These are phyloP conservation scores for Andrena marginata DNA, from an alignment of 2,888 invertebrate species.

Conservation along the genomic window DNA sequence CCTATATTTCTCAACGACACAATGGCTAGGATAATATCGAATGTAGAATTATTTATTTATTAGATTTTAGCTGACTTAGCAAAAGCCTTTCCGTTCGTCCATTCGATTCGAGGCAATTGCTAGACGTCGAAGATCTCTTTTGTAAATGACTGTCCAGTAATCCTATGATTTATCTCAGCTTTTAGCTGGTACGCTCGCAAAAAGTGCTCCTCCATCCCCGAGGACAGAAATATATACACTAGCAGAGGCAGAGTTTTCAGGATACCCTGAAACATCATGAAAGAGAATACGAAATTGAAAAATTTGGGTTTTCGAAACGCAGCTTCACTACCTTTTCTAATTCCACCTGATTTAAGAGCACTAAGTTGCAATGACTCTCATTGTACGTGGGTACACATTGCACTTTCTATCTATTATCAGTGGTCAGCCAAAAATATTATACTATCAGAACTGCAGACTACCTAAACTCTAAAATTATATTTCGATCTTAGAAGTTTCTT, in stretches of 20 bases:
- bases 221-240: conserved; percentile 72
- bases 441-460: no score
- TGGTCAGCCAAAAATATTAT: no score
- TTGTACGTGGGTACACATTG: no score
- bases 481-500: no score
- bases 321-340: background rate
- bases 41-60: conserved; percentile 1
- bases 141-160: conserved; percentile 79
- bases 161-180: conserved; percentile 84
- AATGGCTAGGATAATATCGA: background rate
- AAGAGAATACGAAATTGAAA: conserved; percentile 65
- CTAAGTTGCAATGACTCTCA: no score
- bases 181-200: conserved; percentile 80
- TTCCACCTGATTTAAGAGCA: no score
- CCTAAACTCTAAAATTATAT: no score
- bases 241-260: conserved; percentile 58
- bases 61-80: conserved; percentile 6
- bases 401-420: no score
- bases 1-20: background rate
- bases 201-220: conserved; percentile 65
- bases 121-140: conserved; percentile 74
- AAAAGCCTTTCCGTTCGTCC: background rate
- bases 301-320: conserved; percentile 30
- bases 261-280: conserved; percentile 55
- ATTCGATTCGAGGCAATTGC: conserved; percentile 42